Base-by-base conservation (phyloP, 2,113 vertebrate genomes). In the Osmerus eperlanus region DNA sequence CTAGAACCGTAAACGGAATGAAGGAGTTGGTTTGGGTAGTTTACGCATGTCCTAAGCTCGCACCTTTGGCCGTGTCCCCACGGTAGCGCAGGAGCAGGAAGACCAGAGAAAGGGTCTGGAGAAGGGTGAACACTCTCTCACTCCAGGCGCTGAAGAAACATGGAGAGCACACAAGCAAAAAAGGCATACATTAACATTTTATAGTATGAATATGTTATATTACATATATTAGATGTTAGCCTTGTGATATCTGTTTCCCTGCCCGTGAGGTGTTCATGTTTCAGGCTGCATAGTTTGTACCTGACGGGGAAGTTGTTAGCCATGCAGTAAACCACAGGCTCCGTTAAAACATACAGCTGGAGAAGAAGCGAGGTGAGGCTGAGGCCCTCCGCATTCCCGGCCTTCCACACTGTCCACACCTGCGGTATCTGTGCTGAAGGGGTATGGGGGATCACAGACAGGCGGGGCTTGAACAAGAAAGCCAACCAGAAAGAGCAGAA, bases 141-240 rank as follows among this genome's bases (percentile, higher is more conserved):
- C 89, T 92, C 94, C 94, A 96, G 65, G 94, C 91, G 75, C 95
- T 96, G 90, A n/a, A 15, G 13, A 72, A 6, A 62, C 55, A 75
- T 41, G 75, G 72, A 53, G 59, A 3, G n/a, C n/a, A 15, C 21
- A 61, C 16, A n/a, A 1, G 15, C 47, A n/a, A 15, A 4, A 75
- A 32, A 56, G 23, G 70, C 53, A 72, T 51, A 59, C 25, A 28
- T 51, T 53, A 1, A 29, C 9, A 65, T 16, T 15, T 3, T 56
- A 56, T n/a, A 56, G 54, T 1, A 56, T n/a, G 21, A 12, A 4
- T 53, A 53, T 15, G 4, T 25, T 6, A 53, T 16, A 67, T 67
- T 8, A 47, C 14, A 25, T 64, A 23, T 28, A 28, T 28, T 28
- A 7, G 16, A 18, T 54, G 19, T 53, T 2, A 51, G 21, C 32